Conservation (phyloP, 2,113 vertebrate species). For the Pelobates fuscus region DNA sequence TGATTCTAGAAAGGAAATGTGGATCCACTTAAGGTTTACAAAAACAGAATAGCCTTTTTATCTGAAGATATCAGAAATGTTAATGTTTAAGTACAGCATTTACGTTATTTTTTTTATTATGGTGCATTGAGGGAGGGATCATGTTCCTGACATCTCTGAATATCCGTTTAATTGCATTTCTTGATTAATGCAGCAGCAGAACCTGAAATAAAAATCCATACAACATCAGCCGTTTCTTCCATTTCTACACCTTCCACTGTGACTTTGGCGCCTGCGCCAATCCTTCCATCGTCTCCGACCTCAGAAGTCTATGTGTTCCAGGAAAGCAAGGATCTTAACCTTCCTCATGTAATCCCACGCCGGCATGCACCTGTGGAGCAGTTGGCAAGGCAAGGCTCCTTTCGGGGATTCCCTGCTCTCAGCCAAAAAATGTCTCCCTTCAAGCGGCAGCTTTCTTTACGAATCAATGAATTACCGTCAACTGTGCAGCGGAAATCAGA, state of each 20-base stretch:
- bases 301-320: conserved; percentile 70
- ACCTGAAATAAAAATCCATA: conserved; percentile 68
- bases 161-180: too few relatives aligned
- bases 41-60: too few relatives aligned
- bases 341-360: conserved; percentile 88
- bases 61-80: too few relatives aligned
- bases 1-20: too few relatives aligned
- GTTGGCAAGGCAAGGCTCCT: conserved; percentile 93
- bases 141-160: too few relatives aligned
- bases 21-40: too few relatives aligned
- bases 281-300: conserved; percentile 82
- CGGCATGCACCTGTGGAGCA: conserved; percentile 91
- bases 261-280: conserved; percentile 61
- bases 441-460: conserved; percentile 91
- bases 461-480: conserved; percentile 95
- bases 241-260: conserved; percentile 54
- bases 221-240: conserved; percentile 63
- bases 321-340: conserved; percentile 71
- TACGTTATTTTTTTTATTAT: too few relatives aligned
- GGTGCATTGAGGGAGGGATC: too few relatives aligned
- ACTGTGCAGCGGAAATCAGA: conserved; percentile 94
- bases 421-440: conserved; percentile 98
- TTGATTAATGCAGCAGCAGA: conserved; percentile 70
- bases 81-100: too few relatives aligned
- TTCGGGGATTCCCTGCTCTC: conserved; percentile 92